phyloP scores from a whole-genome alignment of 2,888 invertebrate species.

The Hoplodrina blanda region DNA sequence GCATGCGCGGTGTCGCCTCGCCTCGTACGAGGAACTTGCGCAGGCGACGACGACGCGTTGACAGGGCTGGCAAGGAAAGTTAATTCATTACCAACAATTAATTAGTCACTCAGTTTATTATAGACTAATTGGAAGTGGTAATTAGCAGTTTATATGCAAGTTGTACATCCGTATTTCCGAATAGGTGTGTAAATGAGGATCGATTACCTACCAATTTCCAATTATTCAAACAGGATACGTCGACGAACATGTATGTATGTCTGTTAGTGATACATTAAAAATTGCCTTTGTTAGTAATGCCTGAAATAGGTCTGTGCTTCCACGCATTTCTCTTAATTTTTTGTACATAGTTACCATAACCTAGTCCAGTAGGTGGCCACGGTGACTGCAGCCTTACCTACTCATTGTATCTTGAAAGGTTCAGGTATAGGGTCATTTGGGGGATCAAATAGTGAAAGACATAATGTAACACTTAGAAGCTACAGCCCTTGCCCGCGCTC shows the following conservation, averaged over 20 bases:
- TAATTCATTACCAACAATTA: constrained; percentile 26
- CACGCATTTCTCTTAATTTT: too few relatives aligned
- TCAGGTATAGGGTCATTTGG: too few relatives aligned
- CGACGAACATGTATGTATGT: too few relatives aligned
- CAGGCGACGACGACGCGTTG: constrained; percentile 32
- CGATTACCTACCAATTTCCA: neutral
- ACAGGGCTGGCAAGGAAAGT: constrained; percentile 47
- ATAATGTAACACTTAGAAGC: too few relatives aligned
- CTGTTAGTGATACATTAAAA: neutral
- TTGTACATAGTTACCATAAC: too few relatives aligned
- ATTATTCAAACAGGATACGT: neutral
- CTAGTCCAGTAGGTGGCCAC: too few relatives aligned
- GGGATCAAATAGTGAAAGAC: too few relatives aligned
- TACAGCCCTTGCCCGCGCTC: constrained; percentile 15
- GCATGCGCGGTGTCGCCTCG: constrained; percentile 60
- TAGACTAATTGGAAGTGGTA: constrained; percentile 32
- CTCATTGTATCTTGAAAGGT: too few relatives aligned
- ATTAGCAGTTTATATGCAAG: constrained; percentile 18
- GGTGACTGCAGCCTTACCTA: too few relatives aligned
- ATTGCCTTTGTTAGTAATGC: neutral
- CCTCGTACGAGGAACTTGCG: constrained; percentile 58
- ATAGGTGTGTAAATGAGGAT: neutral
- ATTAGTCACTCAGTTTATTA: constrained; percentile 37
- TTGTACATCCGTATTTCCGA: constrained; percentile 20
- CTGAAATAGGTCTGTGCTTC: too few relatives aligned